Percentiles rank a stretch among this genome's conserved stretches.
Evolutionary conservation across 2,797 vertebrate species (phyloP).

Genomic region (Channa striata): DNA sequence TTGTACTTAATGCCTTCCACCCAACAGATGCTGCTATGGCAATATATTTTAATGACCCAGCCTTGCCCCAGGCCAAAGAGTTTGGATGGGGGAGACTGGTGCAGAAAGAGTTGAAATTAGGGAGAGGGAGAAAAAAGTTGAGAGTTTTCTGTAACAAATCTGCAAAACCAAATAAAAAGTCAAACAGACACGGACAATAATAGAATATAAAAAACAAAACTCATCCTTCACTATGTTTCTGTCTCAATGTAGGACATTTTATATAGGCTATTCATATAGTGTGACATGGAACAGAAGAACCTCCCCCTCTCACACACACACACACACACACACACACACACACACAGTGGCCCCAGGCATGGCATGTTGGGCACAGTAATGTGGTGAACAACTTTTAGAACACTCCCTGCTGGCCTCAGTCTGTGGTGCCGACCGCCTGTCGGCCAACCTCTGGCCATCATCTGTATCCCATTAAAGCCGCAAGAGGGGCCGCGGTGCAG

Average conservation of each 20-base stretch:
- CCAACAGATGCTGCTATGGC: conserved; percentile 68
- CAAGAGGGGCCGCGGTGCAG: conserved; percentile 60
- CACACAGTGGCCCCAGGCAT: conserved; percentile 42
- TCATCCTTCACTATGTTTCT: conserved; percentile 1
- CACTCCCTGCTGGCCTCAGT: conserved; percentile 69
- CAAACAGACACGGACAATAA: not conserved
- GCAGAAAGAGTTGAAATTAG: conserved; percentile 42
- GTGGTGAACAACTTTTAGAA: conserved; percentile 69
- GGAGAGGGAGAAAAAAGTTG: conserved; percentile 10
- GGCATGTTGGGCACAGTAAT: conserved; percentile 63
- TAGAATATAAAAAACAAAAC: not conserved
- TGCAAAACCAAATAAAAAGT: conserved; percentile 1
- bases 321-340: conserved; percentile 38
- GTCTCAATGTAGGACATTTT: not conserved
- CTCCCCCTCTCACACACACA: conserved; percentile 30
- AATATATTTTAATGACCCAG: conserved; percentile 77
- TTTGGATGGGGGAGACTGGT: conserved; percentile 45
- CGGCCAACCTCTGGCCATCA: conserved; percentile 71
- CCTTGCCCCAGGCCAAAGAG: conserved; percentile 59
- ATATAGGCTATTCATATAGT: not conserved
- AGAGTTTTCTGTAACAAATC: not conserved
- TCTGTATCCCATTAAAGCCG: conserved; percentile 81
- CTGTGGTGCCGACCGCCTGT: conserved; percentile 70
- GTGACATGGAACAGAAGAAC: not conserved
- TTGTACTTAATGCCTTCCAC: conserved; percentile 77